These are phyloP conservation scores for Gymnocephalus cernua DNA, from an alignment of 2,113 vertebrate genomes.

Conservation along the genomic window DNA sequence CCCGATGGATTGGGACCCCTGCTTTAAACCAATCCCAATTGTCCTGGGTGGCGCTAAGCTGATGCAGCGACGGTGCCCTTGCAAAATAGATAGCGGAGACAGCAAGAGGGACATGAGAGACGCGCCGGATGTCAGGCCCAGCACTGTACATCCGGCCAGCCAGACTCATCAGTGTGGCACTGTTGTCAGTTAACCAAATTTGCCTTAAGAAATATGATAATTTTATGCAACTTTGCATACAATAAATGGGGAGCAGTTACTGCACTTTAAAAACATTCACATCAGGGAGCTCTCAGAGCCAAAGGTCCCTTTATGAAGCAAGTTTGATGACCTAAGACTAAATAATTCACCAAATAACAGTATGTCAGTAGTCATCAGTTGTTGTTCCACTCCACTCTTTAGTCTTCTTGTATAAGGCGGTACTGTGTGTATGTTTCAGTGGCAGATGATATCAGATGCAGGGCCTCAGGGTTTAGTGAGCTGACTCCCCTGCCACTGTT, in stretches of 20 bases:
- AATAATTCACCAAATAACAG: constrained; percentile 51
- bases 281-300: constrained; percentile 2
- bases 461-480: constrained; percentile 57
- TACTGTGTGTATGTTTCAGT: constrained; percentile 14
- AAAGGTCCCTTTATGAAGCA: constrained; percentile 14
- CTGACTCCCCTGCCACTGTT: constrained; percentile 40
- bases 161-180: no score
- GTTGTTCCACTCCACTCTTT: constrained; percentile 9
- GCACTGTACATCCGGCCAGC: no score
- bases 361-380: constrained; percentile 21
- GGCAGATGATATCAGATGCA: constrained; percentile 47
- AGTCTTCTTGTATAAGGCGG: background rate
- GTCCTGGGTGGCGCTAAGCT: no score
- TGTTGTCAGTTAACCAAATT: no score
- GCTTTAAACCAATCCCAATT: no score
- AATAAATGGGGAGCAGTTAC: background rate
- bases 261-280: background rate
- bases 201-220: no score
- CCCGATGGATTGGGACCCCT: no score
- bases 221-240: background rate
- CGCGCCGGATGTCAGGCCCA: no score
- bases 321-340: constrained; percentile 26
- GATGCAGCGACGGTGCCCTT: no score
- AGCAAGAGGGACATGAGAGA: no score
- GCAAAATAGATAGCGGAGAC: no score